Evolutionary conservation across 2,888 invertebrate genomes (phyloP).

Genomic region (Drosophila fungiperda): DNA sequence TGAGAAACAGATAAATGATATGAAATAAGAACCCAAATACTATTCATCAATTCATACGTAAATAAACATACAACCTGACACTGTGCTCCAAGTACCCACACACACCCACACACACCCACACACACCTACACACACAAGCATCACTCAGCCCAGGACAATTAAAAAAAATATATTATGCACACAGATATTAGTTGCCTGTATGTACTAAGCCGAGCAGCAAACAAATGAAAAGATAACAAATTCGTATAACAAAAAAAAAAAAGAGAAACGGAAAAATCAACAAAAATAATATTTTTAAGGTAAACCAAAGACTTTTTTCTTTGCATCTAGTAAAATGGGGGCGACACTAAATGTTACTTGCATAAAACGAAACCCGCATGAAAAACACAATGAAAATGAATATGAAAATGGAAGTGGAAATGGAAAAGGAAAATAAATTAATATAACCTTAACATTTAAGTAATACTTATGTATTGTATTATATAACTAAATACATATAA

Average conservation of each 20-base stretch:
- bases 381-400: slow-evolving; percentile 25
- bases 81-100: slow-evolving; percentile 39
- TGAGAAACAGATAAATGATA: slow-evolving; percentile 13
- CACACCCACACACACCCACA: slow-evolving; percentile 21
- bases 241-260: slow-evolving; percentile 11
- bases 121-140: slow-evolving; percentile 14
- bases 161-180: slow-evolving; percentile 12
- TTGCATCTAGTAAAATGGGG: slow-evolving; percentile 73
- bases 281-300: slow-evolving; percentile 76
- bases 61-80: slow-evolving; percentile 47
- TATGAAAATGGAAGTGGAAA: neutral
- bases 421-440: slow-evolving; percentile 28
- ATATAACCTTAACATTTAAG: slow-evolving; percentile 62
- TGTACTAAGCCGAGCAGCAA: slow-evolving; percentile 60
- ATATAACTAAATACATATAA: slow-evolving; percentile 53
- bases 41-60: slow-evolving; percentile 69
- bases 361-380: slow-evolving; percentile 35
- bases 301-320: slow-evolving; percentile 85
- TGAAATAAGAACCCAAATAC: slow-evolving; percentile 30
- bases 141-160: slow-evolving; percentile 43
- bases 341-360: slow-evolving; percentile 57
- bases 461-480: slow-evolving; percentile 69
- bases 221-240: slow-evolving; percentile 7
- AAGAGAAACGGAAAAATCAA: slow-evolving; percentile 20
- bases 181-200: slow-evolving; percentile 71